Evolutionary conservation across 2,113 vertebrate genomes (phyloP).

Genomic region (Polypterus senegalus): DNA sequence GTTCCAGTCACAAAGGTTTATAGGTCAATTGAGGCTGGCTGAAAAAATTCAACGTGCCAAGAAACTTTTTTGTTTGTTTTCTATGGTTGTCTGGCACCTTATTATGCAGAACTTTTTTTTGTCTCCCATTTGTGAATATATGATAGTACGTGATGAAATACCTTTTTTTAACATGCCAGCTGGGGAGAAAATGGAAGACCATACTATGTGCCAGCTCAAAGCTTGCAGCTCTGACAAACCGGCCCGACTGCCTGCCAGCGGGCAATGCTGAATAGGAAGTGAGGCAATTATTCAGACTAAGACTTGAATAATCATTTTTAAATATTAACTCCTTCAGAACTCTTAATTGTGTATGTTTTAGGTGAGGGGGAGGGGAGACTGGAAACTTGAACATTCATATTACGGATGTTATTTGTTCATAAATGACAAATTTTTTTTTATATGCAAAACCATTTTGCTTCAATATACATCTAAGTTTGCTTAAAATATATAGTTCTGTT

Average conservation of each 20-base stretch:
- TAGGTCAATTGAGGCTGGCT: conserved; percentile 82
- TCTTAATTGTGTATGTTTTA: not conserved
- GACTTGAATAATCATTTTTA: not conserved
- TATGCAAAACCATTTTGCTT: no score
- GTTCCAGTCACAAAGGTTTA: conserved; percentile 91
- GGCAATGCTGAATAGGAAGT: not conserved
- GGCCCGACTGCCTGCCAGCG: not conserved
- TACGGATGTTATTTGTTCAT: no score
- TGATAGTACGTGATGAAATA: conserved; percentile 22
- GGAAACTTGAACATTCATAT: no score
- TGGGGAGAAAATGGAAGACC: conserved; percentile 1
- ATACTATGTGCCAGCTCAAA: conserved; percentile 12
- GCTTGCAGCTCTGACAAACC: not conserved
- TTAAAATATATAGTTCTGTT: no score
- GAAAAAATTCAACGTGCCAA: conserved; percentile 49
- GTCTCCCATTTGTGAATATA: conserved; percentile 10
- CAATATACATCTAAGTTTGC: no score
- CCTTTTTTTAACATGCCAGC: conserved; percentile 23
- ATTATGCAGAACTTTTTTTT: not conserved
- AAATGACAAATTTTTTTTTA: no score
- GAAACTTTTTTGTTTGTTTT: conserved; percentile 38
- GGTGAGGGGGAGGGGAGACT: no score
- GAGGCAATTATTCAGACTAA: not conserved
- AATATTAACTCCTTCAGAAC: not conserved
- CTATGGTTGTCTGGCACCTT: conserved; percentile 33